A percentile compares a stretch with the other conserved stretches of the same genome.
These are phyloP conservation scores for Archocentrus centrarchus DNA, from an alignment of 2,113 vertebrate genomes.

Conservation along the genomic window DNA sequence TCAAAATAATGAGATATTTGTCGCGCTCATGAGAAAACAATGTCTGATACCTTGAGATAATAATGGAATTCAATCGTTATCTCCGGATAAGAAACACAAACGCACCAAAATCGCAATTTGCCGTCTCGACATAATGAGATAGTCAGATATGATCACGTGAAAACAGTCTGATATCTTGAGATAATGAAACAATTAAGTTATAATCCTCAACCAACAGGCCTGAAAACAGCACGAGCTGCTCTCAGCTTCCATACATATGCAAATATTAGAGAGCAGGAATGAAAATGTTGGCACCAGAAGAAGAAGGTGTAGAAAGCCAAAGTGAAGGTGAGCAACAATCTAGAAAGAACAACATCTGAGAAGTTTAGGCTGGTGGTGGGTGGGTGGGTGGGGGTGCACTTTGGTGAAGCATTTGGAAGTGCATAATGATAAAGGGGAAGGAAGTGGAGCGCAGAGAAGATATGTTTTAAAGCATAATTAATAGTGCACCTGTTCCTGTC, in stretches of 20 bases:
- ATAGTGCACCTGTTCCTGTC: slow-evolving; percentile 74
- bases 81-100: slow-evolving; percentile 13
- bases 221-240: not conserved
- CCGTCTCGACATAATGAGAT: slow-evolving; percentile 43
- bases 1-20: slow-evolving; percentile 62
- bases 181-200: slow-evolving; percentile 40
- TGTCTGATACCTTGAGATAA: slow-evolving; percentile 61
- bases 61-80: slow-evolving; percentile 47
- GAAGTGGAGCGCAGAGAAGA: slow-evolving; percentile 44
- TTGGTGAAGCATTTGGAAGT: not conserved
- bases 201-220: not conserved
- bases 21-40: slow-evolving; percentile 23
- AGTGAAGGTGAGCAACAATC: not conserved
- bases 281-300: not conserved
- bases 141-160: slow-evolving; percentile 16
- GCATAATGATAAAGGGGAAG: slow-evolving; percentile 12
- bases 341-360: not conserved
- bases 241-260: not conserved
- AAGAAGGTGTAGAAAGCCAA: not conserved
- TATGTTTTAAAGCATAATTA: slow-evolving; percentile 72
- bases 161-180: slow-evolving; percentile 2
- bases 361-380: not conserved
- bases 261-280: not conserved
- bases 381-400: not conserved
- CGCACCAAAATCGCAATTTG: slow-evolving; percentile 5